A percentile compares a stretch with the other conserved stretches of the same genome.
Evolutionary conservation across 2,113 vertebrate species (phyloP).

Genomic region (Bufo gargarizans): DNA sequence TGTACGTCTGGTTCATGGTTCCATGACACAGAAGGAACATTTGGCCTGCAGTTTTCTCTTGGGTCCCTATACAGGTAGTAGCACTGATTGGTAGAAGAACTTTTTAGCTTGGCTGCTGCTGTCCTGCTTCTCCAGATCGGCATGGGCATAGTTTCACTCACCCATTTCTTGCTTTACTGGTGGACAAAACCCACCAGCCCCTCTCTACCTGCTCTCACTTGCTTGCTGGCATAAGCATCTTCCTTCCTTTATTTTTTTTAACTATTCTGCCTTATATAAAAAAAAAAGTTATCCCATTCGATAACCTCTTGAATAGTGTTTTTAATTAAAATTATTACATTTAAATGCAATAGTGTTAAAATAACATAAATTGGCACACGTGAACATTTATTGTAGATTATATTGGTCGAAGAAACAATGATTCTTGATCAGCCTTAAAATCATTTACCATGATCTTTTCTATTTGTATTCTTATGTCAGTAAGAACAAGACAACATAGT

Average conservation of each 20-base stretch:
- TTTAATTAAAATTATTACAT: not conserved
- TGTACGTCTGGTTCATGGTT: no score
- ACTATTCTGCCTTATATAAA: no score
- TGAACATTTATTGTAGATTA: not conserved
- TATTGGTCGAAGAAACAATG: not conserved
- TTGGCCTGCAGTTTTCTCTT: not conserved
- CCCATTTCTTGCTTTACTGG: no score
- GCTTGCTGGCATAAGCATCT: no score
- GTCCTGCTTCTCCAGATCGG: no score
- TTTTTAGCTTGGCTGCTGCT: not conserved
- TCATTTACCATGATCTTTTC: not conserved
- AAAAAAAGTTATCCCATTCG: no score
- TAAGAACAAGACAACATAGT: not conserved
- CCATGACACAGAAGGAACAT: no score
- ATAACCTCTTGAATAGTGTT: no score
- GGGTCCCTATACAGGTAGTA: not conserved
- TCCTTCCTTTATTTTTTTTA: no score
- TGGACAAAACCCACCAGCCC: no score
- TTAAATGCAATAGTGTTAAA: not conserved
- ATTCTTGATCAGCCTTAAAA: not conserved
- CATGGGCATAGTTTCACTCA: no score
- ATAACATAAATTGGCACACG: not conserved
- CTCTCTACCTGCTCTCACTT: no score
- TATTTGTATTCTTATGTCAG: not conserved
- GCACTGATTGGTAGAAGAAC: not conserved